Evolutionary conservation across 2,113 vertebrate genomes (phyloP).

Genomic region (Brienomyrus longianalis): DNA sequence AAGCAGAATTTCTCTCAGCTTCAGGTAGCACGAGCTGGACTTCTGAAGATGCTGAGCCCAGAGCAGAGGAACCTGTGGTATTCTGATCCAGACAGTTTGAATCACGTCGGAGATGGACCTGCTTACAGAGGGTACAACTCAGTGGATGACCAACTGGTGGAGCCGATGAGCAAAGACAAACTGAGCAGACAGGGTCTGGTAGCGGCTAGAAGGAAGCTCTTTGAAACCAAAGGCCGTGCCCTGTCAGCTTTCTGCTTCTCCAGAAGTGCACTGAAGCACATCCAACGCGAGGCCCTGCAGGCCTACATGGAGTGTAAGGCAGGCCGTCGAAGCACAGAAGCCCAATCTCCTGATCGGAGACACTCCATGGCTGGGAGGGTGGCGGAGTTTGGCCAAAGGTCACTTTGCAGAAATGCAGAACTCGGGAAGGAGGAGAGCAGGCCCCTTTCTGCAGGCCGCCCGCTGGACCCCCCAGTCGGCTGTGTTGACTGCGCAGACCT

Average conservation of each 20-base stretch:
- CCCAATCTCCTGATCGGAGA: conserved; percentile 44
- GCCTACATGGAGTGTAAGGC: conserved; percentile 75
- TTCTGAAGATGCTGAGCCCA: conserved; percentile 55
- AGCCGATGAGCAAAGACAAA: conserved; percentile 32
- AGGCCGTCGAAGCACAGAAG: conserved; percentile 47
- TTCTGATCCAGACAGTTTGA: conserved; percentile 81
- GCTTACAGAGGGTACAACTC: conserved; percentile 42
- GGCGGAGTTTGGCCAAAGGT: conserved; percentile 49
- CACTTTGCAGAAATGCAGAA: conserved; percentile 33
- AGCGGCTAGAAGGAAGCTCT: conserved; percentile 48
- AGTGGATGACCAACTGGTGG: conserved; percentile 48
- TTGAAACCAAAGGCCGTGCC: conserved; percentile 61
- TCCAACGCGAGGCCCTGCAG: conserved; percentile 69
- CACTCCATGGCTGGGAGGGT: conserved; percentile 50
- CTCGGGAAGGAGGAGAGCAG: conserved; percentile 47
- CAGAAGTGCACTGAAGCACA: conserved; percentile 59
- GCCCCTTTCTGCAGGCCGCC: conserved; percentile 55
- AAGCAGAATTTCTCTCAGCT: conserved; percentile 45
- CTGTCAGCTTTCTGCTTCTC: conserved; percentile 54
- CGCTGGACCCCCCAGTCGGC: conserved; percentile 50
- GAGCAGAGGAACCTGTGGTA: conserved; percentile 77
- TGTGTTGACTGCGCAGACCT: conserved; percentile 54
- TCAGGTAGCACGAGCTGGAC: conserved; percentile 45
- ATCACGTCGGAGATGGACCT: conserved; percentile 53
- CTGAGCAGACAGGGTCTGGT: conserved; percentile 51